A percentile compares a stretch with the other conserved stretches of the same genome.
These are phyloP conservation scores for Argya squamiceps DNA, from an alignment of 2,797 vertebrate genomes.

Conservation along the genomic window DNA sequence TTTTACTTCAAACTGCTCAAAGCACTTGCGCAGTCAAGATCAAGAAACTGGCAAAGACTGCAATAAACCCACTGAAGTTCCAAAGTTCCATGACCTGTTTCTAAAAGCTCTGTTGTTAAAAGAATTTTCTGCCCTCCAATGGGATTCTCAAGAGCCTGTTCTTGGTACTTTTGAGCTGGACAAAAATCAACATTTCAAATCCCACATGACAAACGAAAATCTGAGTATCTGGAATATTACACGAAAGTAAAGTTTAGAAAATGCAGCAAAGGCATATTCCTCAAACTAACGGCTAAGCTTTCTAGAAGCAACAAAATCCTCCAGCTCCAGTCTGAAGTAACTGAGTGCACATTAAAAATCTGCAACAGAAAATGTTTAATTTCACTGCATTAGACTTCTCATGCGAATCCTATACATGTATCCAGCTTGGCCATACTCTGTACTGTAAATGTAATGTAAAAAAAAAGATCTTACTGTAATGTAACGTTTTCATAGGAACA, in stretches of 20 bases:
- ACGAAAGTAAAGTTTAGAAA: background rate
- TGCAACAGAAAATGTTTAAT: background rate
- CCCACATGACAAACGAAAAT: background rate
- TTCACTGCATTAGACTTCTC: background rate
- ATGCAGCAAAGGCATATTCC: background rate
- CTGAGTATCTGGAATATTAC: background rate
- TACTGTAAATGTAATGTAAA: background rate
- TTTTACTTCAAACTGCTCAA: background rate
- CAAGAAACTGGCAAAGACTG: background rate
- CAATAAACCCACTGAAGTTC: background rate
- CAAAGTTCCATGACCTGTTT: background rate
- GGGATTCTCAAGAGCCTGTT: background rate
- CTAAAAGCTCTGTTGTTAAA: background rate
- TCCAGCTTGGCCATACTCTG: background rate
- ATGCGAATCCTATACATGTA: background rate
- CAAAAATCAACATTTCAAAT: background rate
- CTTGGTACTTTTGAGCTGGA: background rate
- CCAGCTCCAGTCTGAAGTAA: background rate
- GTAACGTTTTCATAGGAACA: background rate
- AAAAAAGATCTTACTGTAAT: background rate
- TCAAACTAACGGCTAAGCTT: background rate
- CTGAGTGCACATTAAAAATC: background rate
- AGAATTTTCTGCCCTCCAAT: background rate
- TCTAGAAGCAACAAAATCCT: background rate
- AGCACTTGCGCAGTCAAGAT: background rate